Percentiles rank a stretch among this genome's conserved stretches.
These are phyloP conservation scores for Drosophila colorata DNA, from an alignment of 2,888 invertebrate species.

Conservation along the genomic window DNA sequence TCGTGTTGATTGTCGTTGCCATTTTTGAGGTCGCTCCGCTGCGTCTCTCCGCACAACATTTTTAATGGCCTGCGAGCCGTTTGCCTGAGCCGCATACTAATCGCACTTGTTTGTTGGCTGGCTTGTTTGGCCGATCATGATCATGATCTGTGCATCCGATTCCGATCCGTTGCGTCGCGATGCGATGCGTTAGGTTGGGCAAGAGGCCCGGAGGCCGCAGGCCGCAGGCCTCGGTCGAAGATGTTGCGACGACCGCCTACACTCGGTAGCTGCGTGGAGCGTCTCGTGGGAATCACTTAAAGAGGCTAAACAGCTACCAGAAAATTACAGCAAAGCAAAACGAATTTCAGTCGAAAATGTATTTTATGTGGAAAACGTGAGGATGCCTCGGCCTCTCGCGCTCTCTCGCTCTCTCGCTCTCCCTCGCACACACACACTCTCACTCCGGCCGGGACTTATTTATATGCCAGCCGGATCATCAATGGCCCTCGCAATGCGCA, in stretches of 20 bases:
- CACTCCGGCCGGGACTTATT: constrained; percentile 53
- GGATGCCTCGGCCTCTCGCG: constrained; percentile 73
- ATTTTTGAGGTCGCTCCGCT: constrained; percentile 71
- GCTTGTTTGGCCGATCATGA: constrained; percentile 18
- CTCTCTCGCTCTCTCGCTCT: constrained; percentile 6
- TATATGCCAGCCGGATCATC: constrained; percentile 77
- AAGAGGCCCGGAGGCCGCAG: too few species aligned
- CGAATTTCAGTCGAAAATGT: constrained; percentile 77
- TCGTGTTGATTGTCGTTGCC: constrained; percentile 52
- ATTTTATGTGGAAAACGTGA: constrained; percentile 84
- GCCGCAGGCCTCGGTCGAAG: background rate
- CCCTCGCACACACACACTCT: background rate
- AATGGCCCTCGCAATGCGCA: constrained; percentile 75
- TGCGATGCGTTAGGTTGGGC: constrained; percentile 56
- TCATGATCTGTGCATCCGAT: constrained; percentile 73
- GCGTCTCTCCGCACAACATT: constrained; percentile 65
- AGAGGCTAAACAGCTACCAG: constrained; percentile 68
- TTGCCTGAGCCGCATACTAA: constrained; percentile 69
- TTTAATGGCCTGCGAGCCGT: constrained; percentile 66
- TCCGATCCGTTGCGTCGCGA: constrained; percentile 46
- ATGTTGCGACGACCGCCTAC: constrained; percentile 54
- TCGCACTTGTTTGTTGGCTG: constrained; percentile 30
- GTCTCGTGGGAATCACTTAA: constrained; percentile 71
- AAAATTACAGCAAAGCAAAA: constrained; percentile 21
- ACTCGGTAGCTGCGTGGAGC: constrained; percentile 52